A percentile compares a stretch with the other conserved stretches of the same genome.
Conservation (phyloP, 2,113 vertebrate genomes). For the Lontra canadensis region DNA sequence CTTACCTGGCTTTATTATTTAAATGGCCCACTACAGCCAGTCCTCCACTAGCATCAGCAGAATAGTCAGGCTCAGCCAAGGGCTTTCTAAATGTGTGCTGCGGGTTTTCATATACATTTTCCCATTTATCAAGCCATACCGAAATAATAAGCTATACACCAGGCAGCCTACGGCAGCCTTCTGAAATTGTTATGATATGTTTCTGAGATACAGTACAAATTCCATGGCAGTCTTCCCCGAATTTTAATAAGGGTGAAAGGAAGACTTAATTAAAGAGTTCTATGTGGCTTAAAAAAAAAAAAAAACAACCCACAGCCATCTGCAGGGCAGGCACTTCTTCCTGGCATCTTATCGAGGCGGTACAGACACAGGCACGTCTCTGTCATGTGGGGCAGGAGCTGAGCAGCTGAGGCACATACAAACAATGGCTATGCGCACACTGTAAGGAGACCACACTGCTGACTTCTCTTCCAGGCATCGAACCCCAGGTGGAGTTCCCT, state of each 20-base stretch:
- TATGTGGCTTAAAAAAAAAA: conserved; percentile 56
- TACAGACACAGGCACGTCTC: conserved; percentile 62
- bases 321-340: conserved; percentile 58
- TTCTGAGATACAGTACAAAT: conserved; percentile 82
- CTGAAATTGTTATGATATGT: conserved; percentile 83
- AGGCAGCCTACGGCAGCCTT: conserved; percentile 71
- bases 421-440: conserved; percentile 8
- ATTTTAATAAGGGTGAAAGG: conserved; percentile 82
- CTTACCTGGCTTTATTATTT: conserved; percentile 24
- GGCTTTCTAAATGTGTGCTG: conserved; percentile 38
- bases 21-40: conserved; percentile 43
- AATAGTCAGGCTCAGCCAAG: neutral
- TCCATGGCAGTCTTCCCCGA: conserved; percentile 80
- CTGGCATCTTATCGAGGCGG: conserved; percentile 73
- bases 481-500: neutral
- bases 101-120: conserved; percentile 70
- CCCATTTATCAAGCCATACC: conserved; percentile 70
- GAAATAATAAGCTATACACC: conserved; percentile 75
- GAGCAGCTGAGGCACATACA: neutral
- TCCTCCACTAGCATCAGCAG: conserved; percentile 65
- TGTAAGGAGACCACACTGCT: neutral
- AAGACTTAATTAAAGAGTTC: conserved; percentile 84
- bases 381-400: neutral
- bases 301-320: conserved; percentile 48
- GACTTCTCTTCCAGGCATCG: neutral